Base-by-base conservation (phyloP, 1,140 invertebrate species). In the Linepithema humile region DNA sequence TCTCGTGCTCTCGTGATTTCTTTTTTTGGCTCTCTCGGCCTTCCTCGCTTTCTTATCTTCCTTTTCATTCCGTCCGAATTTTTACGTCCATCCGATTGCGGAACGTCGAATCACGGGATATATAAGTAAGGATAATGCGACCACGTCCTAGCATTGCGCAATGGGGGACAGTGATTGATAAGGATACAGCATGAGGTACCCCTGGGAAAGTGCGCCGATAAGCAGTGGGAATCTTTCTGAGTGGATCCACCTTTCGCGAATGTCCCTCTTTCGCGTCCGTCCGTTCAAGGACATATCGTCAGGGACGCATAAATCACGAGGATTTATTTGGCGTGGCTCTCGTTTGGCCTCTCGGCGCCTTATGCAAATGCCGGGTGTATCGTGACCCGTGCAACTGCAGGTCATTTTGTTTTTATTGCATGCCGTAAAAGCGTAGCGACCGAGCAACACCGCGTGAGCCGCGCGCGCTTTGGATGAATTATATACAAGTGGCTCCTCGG, bases 141-240 rank as follows among this genome's bases (percentile, higher is more conserved):
- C 45, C 59, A 35, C 29, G 29, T 50, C 12, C n/a, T 12, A 38
- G n/a, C 29, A 62, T 45, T 4, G 53, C 26, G n/a, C 35, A 12
- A 9, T n/a, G 12, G 12, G n/a, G 72, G 60, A 78, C 60, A 84
- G 60, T 84, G 82, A 84, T 84, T 84, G 73, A 84, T 84, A 84
- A 43, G n/a, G 50, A 82, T 59, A 82, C 26, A 38, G 29, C 53
- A 74, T 73, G 38, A 35, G 43, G 10, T 29, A 32, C 43, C 15
- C 53, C 53, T 5, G 4, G 55, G 23, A 23, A 74, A 45, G 43
- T 32, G 69, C 23, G 20, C 17, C 20, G 78, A 82, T 73, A 82
- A 73, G 55, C 53, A 50, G 32, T 26, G 15, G 26, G 45, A 38
- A 74, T 50, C 40, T 20, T 40, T 20, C 10, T 17, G 53, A 29